phyloP scores from a whole-genome alignment of 2,888 invertebrate genomes.

The Argyresthia albistria region DNA sequence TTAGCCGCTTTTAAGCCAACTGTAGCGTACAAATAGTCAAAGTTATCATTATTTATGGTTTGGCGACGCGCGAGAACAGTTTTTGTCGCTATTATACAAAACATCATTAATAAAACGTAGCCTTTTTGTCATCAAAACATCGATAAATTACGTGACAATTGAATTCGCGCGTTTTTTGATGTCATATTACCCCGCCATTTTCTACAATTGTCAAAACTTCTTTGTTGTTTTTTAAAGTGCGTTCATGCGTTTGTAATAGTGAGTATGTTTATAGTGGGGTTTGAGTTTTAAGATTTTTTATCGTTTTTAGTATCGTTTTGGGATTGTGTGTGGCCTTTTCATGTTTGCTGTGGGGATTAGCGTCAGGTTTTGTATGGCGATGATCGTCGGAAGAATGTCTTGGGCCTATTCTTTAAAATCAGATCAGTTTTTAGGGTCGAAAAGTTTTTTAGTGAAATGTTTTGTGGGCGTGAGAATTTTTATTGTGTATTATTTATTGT shows the following conservation, averaged over 20 bases:
- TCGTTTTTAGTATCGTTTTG: conserved; percentile 15
- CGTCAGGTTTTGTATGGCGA: conserved; percentile 16
- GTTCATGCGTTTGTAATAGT: conserved; percentile 34
- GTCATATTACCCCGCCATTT: conserved; percentile 65
- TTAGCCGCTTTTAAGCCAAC: conserved; percentile 37
- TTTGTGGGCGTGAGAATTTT: conserved; percentile 27
- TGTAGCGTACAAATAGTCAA: conserved; percentile 48
- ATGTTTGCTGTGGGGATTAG: conserved; percentile 13
- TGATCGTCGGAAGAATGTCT: conserved; percentile 31
- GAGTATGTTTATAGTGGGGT: conserved; percentile 24
- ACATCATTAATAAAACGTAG: conserved; percentile 15
- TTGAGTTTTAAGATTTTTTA: conserved; percentile 19
- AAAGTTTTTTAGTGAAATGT: conserved; percentile 11
- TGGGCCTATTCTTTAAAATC: not conserved
- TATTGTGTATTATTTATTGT: no score
- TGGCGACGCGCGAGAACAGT: conserved; percentile 31
- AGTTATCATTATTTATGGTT: conserved; percentile 49
- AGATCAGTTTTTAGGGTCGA: not conserved
- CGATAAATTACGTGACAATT: conserved; percentile 65
- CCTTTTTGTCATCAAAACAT: conserved; percentile 25
- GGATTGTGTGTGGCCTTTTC: conserved; percentile 37
- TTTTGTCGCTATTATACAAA: conserved; percentile 19
- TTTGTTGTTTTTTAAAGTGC: conserved; percentile 43
- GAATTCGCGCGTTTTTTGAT: conserved; percentile 62
- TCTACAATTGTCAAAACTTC: conserved; percentile 39